These are phyloP conservation scores for Oenanthe oenanthe DNA, from an alignment of 2,113 vertebrate genomes.

Conservation along the genomic window DNA sequence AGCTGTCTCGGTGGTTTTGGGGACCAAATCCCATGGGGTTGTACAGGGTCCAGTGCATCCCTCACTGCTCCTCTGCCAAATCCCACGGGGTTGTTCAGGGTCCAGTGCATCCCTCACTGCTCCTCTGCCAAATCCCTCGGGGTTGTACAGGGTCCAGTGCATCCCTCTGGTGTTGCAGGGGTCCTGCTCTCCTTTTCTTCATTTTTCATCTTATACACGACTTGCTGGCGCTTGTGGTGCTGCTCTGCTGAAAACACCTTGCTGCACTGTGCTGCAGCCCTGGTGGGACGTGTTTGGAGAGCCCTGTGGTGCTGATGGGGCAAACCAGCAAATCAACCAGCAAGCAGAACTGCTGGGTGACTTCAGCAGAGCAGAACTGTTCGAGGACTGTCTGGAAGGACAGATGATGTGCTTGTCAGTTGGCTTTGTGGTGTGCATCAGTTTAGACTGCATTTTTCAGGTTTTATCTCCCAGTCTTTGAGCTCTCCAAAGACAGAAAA, in stretches of 20 bases:
- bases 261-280: accelerated
- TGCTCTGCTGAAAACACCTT: background rate
- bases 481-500: background rate
- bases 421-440: background rate
- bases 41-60: background rate
- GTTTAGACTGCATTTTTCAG: background rate
- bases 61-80: accelerated
- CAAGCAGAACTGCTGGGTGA: accelerated
- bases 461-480: background rate
- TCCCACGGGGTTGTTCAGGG: accelerated
- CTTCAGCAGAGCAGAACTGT: background rate
- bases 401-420: background rate
- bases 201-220: background rate
- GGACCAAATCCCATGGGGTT: accelerated
- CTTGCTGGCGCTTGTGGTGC: background rate
- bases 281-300: background rate
- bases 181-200: background rate
- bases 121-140: too few species aligned
- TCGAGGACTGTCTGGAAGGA: background rate
- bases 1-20: background rate
- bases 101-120: too few species aligned
- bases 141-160: too few species aligned
- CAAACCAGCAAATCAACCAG: background rate
- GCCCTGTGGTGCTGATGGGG: accelerated
- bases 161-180: too few species aligned